Evolutionary conservation across 2,888 invertebrate genomes (phyloP).

Genomic region (Amblyjoppa proteus): DNA sequence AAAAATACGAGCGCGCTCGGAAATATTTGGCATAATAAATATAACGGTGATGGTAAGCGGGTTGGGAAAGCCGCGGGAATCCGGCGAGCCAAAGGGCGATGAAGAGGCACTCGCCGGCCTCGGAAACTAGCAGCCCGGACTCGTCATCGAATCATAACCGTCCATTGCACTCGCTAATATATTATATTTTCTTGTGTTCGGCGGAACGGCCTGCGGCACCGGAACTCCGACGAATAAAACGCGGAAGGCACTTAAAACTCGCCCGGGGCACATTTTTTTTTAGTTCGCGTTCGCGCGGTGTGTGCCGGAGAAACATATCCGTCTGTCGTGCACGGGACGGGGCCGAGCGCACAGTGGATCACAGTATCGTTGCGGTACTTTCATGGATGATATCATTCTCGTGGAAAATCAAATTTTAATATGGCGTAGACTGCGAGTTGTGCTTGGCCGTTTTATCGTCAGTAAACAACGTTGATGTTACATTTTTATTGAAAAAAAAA

Average conservation of each 20-base stretch:
- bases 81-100: neutral
- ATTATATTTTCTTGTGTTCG: slow-evolving; percentile 31
- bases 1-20: slow-evolving; percentile 61
- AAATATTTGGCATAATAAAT: slow-evolving; percentile 70
- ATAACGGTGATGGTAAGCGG: slow-evolving; percentile 14
- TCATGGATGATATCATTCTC: neutral
- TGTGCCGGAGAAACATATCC: neutral
- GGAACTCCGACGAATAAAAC: slow-evolving; percentile 12
- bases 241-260: slow-evolving; percentile 1
- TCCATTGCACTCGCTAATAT: slow-evolving; percentile 46
- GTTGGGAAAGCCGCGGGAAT: neutral
- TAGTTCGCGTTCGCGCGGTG: neutral
- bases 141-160: slow-evolving; percentile 41
- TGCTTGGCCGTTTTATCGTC: too few species aligned
- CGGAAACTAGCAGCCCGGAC: slow-evolving; percentile 4
- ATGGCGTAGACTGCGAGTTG: too few species aligned
- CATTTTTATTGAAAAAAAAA: too few species aligned
- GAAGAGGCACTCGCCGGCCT: slow-evolving; percentile 11
- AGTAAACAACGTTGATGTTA: too few species aligned
- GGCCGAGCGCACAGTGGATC: neutral
- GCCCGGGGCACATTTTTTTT: neutral
- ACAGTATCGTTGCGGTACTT: neutral
- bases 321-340: neutral
- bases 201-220: neutral
- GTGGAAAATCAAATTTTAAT: too few species aligned